Evolutionary conservation across 2,888 invertebrate species (phyloP).

Genomic region (Cotesia congregata): DNA sequence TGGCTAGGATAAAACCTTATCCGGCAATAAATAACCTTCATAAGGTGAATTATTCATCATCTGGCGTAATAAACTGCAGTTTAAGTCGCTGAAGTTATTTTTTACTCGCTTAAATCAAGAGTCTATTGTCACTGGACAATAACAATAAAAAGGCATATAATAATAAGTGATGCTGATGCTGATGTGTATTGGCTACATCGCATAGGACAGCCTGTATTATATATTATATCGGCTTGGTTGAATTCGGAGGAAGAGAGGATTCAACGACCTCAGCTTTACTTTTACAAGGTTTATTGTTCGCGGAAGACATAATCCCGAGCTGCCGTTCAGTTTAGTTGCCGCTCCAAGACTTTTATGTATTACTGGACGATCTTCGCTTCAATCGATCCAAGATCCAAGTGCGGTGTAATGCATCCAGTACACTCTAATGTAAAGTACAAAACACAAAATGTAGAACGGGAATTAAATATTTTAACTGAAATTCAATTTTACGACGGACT

Average conservation of each 20-base stretch:
- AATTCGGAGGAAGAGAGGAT: conserved; percentile 6
- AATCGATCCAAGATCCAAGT: too few species aligned
- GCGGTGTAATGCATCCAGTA: too few species aligned
- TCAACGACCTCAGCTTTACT: conserved; percentile 13
- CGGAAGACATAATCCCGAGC: conserved; percentile 25
- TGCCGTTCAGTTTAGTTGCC: too few species aligned
- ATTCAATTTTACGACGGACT: too few species aligned
- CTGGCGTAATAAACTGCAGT: not conserved
- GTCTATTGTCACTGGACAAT: not conserved
- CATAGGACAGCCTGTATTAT: too few species aligned
- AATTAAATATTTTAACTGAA: too few species aligned
- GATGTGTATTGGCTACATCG: not conserved
- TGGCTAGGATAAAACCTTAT: not conserved
- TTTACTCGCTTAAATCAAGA: not conserved
- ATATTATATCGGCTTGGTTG: not conserved
- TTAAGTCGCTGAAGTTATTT: not conserved
- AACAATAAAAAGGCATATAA: not conserved
- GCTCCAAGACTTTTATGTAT: too few species aligned
- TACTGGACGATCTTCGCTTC: too few species aligned
- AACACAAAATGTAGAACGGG: too few species aligned
- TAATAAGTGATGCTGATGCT: not conserved
- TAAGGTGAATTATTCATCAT: not conserved
- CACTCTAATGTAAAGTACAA: too few species aligned
- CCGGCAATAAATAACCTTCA: not conserved
- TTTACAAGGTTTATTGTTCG: conserved; percentile 28